Base-by-base conservation (phyloP, 1,140 invertebrate genomes). In the Matsumurasca onukii region DNA sequence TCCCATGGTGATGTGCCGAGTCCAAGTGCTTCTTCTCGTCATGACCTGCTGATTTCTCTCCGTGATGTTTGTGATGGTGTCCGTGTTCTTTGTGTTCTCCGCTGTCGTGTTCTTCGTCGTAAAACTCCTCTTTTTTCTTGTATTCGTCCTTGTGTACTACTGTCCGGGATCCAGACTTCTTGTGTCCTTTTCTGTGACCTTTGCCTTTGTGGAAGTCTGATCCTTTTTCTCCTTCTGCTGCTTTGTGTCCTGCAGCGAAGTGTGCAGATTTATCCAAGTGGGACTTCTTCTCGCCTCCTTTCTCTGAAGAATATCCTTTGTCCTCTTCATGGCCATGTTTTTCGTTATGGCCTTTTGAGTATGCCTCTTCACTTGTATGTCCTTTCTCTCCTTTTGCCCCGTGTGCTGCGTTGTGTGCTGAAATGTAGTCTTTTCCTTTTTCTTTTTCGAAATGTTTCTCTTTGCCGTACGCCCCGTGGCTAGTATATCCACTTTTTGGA, bases 71-170 rank as follows among this genome's bases (percentile, higher is more conserved):
- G 0, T 71, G 59, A 15, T 73, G 67, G 34, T 75, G 81, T 24
- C 80, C 82, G 45, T 81, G 78, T 31, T 86, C 78, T 62, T 82
- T 81, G 62, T 82, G 80, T 61, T 85, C 83, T 0, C 82, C 85
- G 73, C 86, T 85, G 72, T 87, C 85, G 72, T 87, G 83, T n/a
- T 83, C 82, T 71, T 87, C 86, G 66, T 88, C 86, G 69, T 86
- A 88, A 79, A 83, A 88, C 71, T 83, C 86, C 73, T 87, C 85
- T 12, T 84, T 83, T 75, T 86, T 86, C 65, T 86, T 85, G 72
- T 84, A 82, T 73, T 88, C 86, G 73, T 88, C 86, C 69, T 88
- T 88, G 70, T 86, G 85, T 71, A 86, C 85, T 0, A 85, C 86
- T 1, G 82, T 81, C 73, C 87, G 86, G 76, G 86, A 88, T 13